phyloP scores from a whole-genome alignment of 2,797 vertebrate species.

The Menidia menidia region DNA sequence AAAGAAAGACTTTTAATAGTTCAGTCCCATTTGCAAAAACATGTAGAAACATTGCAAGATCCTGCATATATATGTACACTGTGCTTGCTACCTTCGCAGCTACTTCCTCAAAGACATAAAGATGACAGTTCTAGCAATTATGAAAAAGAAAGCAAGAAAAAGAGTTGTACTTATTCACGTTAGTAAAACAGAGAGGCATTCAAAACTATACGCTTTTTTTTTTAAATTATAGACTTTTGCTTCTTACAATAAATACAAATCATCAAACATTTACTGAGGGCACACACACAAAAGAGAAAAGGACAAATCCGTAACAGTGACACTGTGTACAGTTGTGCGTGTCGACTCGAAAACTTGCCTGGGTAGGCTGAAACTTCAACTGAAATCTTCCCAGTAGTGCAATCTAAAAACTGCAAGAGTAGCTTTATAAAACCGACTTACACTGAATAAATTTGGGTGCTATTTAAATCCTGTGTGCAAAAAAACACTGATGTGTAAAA shows the following conservation, averaged over 20 bases:
- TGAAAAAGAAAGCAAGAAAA: slow-evolving; percentile 63
- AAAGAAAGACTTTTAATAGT: slow-evolving; percentile 79
- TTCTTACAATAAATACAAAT: slow-evolving; percentile 84
- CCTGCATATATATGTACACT: slow-evolving; percentile 72
- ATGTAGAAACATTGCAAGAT: slow-evolving; percentile 81
- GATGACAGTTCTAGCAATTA: slow-evolving; percentile 58
- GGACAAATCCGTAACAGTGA: slow-evolving; percentile 72
- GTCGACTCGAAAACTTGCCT: slow-evolving; percentile 68
- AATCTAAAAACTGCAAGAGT: slow-evolving; percentile 70
- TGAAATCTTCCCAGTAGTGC: slow-evolving; percentile 79
- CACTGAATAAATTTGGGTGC: slow-evolving; percentile 66
- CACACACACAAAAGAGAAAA: slow-evolving; percentile 56
- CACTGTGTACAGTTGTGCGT: slow-evolving; percentile 76
- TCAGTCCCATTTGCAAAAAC: slow-evolving; percentile 80
- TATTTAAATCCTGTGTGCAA: slow-evolving; percentile 72
- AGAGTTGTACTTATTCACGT: slow-evolving; percentile 63
- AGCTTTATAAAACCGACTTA: slow-evolving; percentile 66
- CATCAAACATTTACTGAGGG: slow-evolving; percentile 75
- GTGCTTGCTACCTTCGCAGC: slow-evolving; percentile 76
- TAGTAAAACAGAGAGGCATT: slow-evolving; percentile 76
- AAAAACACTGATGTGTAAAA: slow-evolving; percentile 63
- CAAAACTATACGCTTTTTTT: slow-evolving; percentile 60
- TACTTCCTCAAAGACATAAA: slow-evolving; percentile 74
- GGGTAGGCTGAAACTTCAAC: slow-evolving; percentile 64
- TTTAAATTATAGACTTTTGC: slow-evolving; percentile 80